A percentile compares a stretch with the other conserved stretches of the same genome.
These are phyloP conservation scores for Tiliqua scincoides DNA, from an alignment of 2,113 vertebrate genomes.

Conservation along the genomic window DNA sequence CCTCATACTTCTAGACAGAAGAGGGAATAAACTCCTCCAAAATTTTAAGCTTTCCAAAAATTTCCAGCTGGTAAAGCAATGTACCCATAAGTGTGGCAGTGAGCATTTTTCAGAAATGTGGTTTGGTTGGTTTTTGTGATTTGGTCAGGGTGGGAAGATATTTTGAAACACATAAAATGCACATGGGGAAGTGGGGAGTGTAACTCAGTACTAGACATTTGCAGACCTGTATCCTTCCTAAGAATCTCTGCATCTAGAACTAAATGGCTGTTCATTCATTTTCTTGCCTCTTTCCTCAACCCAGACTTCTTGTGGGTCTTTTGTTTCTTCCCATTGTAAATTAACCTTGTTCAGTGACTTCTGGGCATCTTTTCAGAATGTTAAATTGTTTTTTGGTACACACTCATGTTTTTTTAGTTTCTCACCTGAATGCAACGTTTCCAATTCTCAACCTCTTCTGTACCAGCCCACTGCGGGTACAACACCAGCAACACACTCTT, in stretches of 20 bases:
- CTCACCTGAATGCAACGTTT: constrained; percentile 74
- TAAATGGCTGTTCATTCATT: not conserved
- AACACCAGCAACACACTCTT: constrained; percentile 73
- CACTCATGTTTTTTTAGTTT: not conserved
- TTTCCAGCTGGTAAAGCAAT: too few relatives aligned
- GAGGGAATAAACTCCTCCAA: too few relatives aligned
- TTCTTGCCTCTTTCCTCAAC: not conserved
- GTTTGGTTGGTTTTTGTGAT: not conserved
- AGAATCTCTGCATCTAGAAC: not conserved
- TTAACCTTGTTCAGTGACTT: too few relatives aligned
- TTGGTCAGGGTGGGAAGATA: not conserved
- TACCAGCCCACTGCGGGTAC: constrained; percentile 67
- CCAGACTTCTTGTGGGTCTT: not conserved
- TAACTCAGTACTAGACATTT: not conserved
- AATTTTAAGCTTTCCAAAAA: too few relatives aligned
- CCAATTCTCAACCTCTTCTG: constrained; percentile 65
- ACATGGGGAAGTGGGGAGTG: too few relatives aligned
- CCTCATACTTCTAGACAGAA: too few relatives aligned
- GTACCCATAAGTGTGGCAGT: too few relatives aligned
- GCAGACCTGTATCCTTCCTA: not conserved
- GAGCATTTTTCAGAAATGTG: too few relatives aligned
- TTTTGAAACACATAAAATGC: not conserved
- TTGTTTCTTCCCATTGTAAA: not conserved
- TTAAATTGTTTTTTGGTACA: not conserved
- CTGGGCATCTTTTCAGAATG: not conserved